Evolutionary conservation across 2,888 invertebrate genomes (phyloP), one percentile per base, ranked within the genome.

Genomic region (Melikaiella ostensackeni): DNA sequence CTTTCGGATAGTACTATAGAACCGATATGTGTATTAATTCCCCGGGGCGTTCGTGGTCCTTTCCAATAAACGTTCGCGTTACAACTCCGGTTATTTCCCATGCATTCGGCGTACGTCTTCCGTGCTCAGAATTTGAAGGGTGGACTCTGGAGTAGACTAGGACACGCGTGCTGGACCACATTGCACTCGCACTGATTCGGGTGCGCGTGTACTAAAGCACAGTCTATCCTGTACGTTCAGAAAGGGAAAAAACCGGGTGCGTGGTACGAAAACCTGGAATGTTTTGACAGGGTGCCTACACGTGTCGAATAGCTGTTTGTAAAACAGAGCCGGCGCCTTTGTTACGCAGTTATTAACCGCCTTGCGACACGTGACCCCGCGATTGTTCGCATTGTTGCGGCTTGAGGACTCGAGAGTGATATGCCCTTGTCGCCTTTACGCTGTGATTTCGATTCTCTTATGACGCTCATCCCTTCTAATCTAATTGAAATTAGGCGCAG

Each of bases 281-380:
- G 90, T 91, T 91, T 91, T 91, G 91, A 91, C 91, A 91, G 88
- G 86, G 89, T 80, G 82, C 83, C 80, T 83, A 84, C 91, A 89
- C 91, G 91, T 91, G 91, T 86, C 91, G 83, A 79, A 81, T 84
- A 86, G 88, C 88, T 90, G 90, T 91, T 91, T 91, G 91, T 91
- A 91, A 91, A 91, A 91, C 91, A 91, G 89, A 87, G 86, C 84
- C 86, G 85, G 86, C 82, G 88, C 88, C 87, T 89, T 90, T 91
- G 89, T 91, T 86, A 85, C 81, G 79, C 83, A 86, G 89, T 89
- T 90, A 90, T 90, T 90, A 90, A 89, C 85, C 88, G 85, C 79
- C 82, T 80, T 30, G 79, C 70, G 86, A 79, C 88, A 87, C 88
- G 86, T 84, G 87, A 79, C 85, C 78, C 64, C 70, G 50, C 24